Base-by-base conservation (phyloP, 2,113 vertebrate genomes). In the Calyptomena viridis region DNA sequence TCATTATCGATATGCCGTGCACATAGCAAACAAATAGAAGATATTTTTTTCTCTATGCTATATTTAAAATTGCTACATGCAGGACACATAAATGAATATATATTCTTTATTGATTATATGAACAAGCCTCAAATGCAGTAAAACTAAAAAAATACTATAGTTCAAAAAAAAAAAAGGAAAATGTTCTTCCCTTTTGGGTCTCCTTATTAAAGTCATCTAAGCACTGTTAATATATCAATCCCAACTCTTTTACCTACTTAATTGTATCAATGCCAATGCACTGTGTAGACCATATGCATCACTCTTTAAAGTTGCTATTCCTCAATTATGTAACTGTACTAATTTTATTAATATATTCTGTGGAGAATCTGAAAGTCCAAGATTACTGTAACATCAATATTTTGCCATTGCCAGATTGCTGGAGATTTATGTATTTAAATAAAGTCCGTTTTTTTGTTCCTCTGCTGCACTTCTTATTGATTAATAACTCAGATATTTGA, bases 201-300 rank as follows among this genome's bases (percentile, higher is more conserved):
- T 88, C 33, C 27, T 53, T 93, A 87, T 91, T 90, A 83, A 71
- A 85, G 73, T 64, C 23, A 94, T 68, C 35, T 56, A 84, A 71
- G 62, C 46, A 78, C 49, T 89, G 63, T 66, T 84, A 47, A 47
- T 81, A 18, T 56, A 82, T 60, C 50, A 84, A 19, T 93, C 16
- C 17, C 52, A 91, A 22, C 15, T 71, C 28, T 88, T 76, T 87
- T 90, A 63, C 68, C 72, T 79, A 84, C 56, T 91, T 90, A 80
- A 75, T 47, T 90, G 86, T 94, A 73, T 85, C 58, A 68, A 17
- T 89, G 69, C 95, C 67, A 96, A 46, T 89, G 52, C 74, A 59
- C 53, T 59, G 47, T 33, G 80, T 79, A 69, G 69, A 55, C 52
- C 18, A 44, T 87, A 77, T 81, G 50, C 84, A 67, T 87, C 83